Base-by-base conservation (phyloP, 2,888 invertebrate genomes). In the Oligia latruncula region DNA sequence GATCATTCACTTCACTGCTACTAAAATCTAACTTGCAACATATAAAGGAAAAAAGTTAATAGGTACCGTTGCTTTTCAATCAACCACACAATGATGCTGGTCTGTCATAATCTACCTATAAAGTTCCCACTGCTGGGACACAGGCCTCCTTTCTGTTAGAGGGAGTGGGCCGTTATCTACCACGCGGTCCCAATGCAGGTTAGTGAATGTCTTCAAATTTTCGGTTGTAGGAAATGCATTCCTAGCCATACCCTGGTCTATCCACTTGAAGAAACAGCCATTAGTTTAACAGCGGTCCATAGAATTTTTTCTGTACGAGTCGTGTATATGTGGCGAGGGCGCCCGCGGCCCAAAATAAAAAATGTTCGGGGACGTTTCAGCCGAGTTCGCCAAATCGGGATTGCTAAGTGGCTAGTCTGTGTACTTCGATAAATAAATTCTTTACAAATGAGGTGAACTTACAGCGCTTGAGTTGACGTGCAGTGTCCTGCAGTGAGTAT, bases 401-500 rank as follows among this genome's bases (percentile, higher is more conserved):
- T 29, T 29, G 29, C 29, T 29, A 1, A 29, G 29, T 29, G 29
- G 29, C 29, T 29, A n/a, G 4, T 52, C 40, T 52, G n/a, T 15
- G 8, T 23, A 35, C n/a, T 43, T 46, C 0, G 15, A 29, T 52
- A 43, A 17, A 23, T 52, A 62, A 13, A 52, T 49, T 73, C 1
- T 40, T 23, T 35, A 23, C 15, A 29, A 65, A 35, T 46, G 1
- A 64, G 15, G 13, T 46, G 6, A 4, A 73, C 86, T 77, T 72
- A 87, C 87, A 80, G 68, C 0, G 17, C 58, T 0, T 29, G 20
- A 13, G 81, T 81, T 0, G 75, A 73, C 15, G 78, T 65, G 46
- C 82, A 89, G 60, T 85, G 89, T 2, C 71, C 91, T 0, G 92
- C 92, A 0, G 93, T 92, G n/a, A 92, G 80, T 5, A 92, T 89